Base-by-base conservation (phyloP, 2,113 vertebrate species). In the Saguinus imperator region DNA sequence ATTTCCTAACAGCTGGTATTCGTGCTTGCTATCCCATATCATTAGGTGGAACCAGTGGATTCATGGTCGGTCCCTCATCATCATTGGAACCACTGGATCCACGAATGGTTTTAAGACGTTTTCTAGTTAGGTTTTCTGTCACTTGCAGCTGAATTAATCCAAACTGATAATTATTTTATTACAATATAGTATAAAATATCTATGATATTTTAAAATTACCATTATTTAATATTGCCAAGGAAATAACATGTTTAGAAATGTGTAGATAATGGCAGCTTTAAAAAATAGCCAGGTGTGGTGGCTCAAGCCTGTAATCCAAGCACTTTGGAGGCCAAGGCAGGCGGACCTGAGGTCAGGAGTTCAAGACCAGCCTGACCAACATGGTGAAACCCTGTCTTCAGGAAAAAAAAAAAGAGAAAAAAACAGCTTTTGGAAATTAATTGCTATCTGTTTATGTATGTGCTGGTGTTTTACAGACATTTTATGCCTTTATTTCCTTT, bases 171-270 rank as follows among this genome's bases (percentile, higher is more conserved):
- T 35, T 61, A 83, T 29, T 64, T 64, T 32, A 32, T 32, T 27
- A 64, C 12, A 64, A 32, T 64, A 32, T 14, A 29, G 61, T 64
- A 64, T 64, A 64, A 64, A 32, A 64, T 64, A 64, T 6, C 61
- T 2, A 2, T 64, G 61, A 32, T 64, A 64, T 32, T 83, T 83
- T 29, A 73, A 83, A 75, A 81, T 92, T 79, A 27, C 48, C 29
- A 52, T 87, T 18, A 57, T 93, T 91, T 84, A 73, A 55, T 89
- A 75, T 61, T 87, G 45, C 27, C 45, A 68, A 79, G 55, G 72
- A 80, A 88, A 88, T 79, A 72, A 79, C 8, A 0, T 84, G 55
- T 87, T 79, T 80, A 75, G 88, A 86, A 80, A 97, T 82, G 29
- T 55, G 4, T 92, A 50, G n/a, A 13, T 55, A 70, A 93, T 23